These are phyloP conservation scores for Adrianichthys oophorus DNA, from an alignment of 2,797 vertebrate species.

Conservation along the genomic window DNA sequence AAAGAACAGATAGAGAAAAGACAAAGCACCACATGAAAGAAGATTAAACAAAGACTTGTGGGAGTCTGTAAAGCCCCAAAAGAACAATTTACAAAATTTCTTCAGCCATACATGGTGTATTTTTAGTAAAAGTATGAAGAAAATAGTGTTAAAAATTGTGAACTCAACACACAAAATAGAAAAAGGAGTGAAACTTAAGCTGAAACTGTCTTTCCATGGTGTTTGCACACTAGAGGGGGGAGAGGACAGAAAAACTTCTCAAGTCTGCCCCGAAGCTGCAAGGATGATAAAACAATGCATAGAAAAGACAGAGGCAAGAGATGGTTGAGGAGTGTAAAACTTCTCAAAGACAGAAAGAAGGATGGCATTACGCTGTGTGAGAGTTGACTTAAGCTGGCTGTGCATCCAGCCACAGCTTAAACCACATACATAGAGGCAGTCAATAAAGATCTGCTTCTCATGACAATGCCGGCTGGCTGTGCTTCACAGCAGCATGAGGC, in stretches of 20 bases:
- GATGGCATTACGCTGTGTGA: slow-evolving; percentile 53
- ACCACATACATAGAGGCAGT: slow-evolving; percentile 57
- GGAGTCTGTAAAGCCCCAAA: slow-evolving; percentile 1
- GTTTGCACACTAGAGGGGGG: slow-evolving; percentile 7
- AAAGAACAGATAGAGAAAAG: slow-evolving; percentile 28
- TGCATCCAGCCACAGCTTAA: slow-evolving; percentile 50
- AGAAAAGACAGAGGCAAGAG: slow-evolving; percentile 1
- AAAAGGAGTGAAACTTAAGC: no score
- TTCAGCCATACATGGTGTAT: slow-evolving; percentile 24
- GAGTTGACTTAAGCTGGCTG: slow-evolving; percentile 49
- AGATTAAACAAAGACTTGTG: slow-evolving; percentile 21
- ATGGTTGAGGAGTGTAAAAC: slow-evolving; percentile 7
- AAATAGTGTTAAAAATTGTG: slow-evolving; percentile 12
- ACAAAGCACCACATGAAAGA: slow-evolving; percentile 25
- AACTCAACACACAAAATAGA: no score
- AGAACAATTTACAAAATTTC: slow-evolving; percentile 15
- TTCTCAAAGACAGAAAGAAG: slow-evolving; percentile 10
- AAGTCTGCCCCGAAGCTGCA: slow-evolving; percentile 62
- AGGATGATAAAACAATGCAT: slow-evolving; percentile 54
- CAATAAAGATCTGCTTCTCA: slow-evolving; percentile 73
- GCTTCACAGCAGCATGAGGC: slow-evolving; percentile 17
- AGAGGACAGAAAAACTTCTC: slow-evolving; percentile 30
- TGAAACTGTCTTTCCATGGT: background rate
- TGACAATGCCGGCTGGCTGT: slow-evolving; percentile 61
- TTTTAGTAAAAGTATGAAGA: slow-evolving; percentile 4